Conservation (phyloP, 2,797 vertebrate species). For the Rhinella marina region DNA sequence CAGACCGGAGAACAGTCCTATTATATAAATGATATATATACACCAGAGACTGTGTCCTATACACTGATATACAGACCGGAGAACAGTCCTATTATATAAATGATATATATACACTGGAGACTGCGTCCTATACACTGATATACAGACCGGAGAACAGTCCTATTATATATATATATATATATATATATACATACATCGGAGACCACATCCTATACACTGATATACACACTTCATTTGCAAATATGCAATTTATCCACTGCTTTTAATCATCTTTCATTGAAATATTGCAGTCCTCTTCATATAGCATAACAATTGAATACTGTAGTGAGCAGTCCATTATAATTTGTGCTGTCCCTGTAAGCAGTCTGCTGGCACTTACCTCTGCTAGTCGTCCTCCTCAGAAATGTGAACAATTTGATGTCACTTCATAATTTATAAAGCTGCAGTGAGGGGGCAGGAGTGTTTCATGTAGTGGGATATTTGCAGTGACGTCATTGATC, state of each 20-base stretch:
- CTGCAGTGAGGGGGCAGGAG: not conserved
- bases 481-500: slow-evolving; percentile 29
- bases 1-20: not conserved
- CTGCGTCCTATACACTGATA: no score
- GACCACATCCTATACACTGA: no score
- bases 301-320: not conserved
- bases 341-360: not conserved
- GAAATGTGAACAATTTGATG: not conserved
- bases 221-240: no score
- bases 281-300: not conserved
- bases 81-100: no score
- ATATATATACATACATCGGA: no score
- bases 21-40: no score
- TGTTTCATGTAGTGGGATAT: slow-evolving; percentile 20
- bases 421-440: slow-evolving; percentile 29
- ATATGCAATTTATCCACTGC: no score
- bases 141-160: no score
- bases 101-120: no score
- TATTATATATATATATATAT: no score
- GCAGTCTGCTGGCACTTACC: not conserved
- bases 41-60: no score
- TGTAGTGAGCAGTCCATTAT: not conserved
- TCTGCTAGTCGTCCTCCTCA: not conserved
- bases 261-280: not conserved
- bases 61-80: no score